These are phyloP conservation scores for Papilio demoleus DNA, from an alignment of 2,888 invertebrate species.

Conservation along the genomic window DNA sequence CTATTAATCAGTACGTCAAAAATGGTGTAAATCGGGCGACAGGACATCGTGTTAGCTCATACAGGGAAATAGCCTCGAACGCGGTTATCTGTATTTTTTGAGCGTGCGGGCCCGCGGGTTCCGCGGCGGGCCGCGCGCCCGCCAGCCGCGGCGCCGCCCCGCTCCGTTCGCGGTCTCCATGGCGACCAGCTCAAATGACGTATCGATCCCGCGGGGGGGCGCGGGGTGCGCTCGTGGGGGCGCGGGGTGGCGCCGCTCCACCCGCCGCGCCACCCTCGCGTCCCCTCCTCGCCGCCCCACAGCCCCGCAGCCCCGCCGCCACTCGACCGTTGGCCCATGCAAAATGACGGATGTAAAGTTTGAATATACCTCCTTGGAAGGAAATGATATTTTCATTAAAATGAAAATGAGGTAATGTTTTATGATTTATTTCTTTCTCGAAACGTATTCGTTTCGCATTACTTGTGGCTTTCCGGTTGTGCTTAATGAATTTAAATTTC, in stretches of 20 bases:
- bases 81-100: constrained; percentile 75
- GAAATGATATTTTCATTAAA: constrained; percentile 82
- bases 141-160: constrained; percentile 80
- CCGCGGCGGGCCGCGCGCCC: constrained; percentile 74
- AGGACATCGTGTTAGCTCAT: constrained; percentile 63
- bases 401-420: constrained; percentile 77
- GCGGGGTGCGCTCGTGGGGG: constrained; percentile 54
- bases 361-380: constrained; percentile 81
- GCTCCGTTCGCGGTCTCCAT: constrained; percentile 83
- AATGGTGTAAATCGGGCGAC: constrained; percentile 50
- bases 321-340: constrained; percentile 83
- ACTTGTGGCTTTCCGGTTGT: constrained; percentile 1
- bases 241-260: constrained; percentile 79
- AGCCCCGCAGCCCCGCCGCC: constrained; percentile 53
- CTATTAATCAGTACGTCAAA: background rate
- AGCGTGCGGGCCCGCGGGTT: constrained; percentile 55
- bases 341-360: constrained; percentile 84
- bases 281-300: too few species aligned
- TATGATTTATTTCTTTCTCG: constrained; percentile 61
- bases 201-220: constrained; percentile 81
- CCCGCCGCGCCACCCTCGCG: constrained; percentile 72
- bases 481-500: constrained; percentile 30
- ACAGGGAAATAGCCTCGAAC: constrained; percentile 73
- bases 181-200: constrained; percentile 84
- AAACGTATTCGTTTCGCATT: constrained; percentile 44